Base-by-base conservation (phyloP, 2,113 vertebrate genomes). In the Anser brachyrhynchus region DNA sequence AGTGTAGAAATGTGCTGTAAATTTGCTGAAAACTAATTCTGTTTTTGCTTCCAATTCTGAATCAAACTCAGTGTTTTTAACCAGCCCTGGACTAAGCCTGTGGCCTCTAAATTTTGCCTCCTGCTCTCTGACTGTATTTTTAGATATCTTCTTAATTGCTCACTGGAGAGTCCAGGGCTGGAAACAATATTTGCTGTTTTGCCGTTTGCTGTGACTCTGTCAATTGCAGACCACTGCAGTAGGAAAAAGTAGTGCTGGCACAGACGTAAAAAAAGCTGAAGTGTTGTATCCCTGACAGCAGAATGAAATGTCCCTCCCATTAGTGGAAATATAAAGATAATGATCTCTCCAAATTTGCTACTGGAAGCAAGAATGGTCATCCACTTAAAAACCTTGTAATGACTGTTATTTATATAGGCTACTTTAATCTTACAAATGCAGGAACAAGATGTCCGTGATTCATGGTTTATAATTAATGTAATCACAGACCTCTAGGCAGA, bases 301-400 rank as follows among this genome's bases (percentile, higher is more conserved):
- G 39, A 91, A 69, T 72, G 49, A 28, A 65, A 22, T 65, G 31
- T 67, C 25, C 20, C 39, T 89, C 43, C 49, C 25, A 72, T 85
- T 83, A 88, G 26, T 89, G 66, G 41, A 73, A 83, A 76, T 85
- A 72, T 41, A 85, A 72, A 91, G 58, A 26, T 82, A 90, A 91
- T n/a, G 77, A 89, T 62, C 31, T 94, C 58, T 87, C 46, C 70
- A 78, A 33, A 71, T 75, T 64, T 95, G 52, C 89, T 89, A 23
- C 83, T 89, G 46, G 73, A 92, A 89, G 46, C n/a, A 89, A 86
- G 59, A 54, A 59, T 19, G 55, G 17, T 64, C 51, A 91, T 75
- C 23, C 37, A 52, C 76, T 74, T 89, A 46, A 84, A 92, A 78
- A 20, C 17, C 31, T 13, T 69, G 46, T 74, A 87, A 81, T 77